Evolutionary conservation across 2,888 invertebrate genomes (phyloP).

Genomic region (Halictus ligatus): DNA sequence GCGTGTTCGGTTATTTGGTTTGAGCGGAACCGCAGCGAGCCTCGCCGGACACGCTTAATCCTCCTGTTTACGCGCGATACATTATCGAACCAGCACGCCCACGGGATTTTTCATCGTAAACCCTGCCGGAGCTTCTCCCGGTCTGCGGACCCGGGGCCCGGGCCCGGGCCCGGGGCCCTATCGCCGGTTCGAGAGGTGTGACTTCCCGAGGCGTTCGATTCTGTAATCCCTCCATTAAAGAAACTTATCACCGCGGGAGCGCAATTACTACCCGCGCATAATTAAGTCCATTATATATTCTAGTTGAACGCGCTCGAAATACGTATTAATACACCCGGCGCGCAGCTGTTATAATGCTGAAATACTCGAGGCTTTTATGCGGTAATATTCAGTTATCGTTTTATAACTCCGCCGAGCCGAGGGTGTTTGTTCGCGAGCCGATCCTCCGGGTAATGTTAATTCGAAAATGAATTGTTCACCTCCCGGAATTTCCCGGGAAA

Average conservation of each 20-base stretch:
- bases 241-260: slow-evolving; percentile 46
- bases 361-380: slow-evolving; percentile 50
- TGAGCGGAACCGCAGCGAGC: slow-evolving; percentile 54
- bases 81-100: slow-evolving; percentile 66
- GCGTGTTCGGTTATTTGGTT: slow-evolving; percentile 58
- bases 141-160: background rate
- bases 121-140: slow-evolving; percentile 11
- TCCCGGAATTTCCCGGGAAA: slow-evolving; percentile 7
- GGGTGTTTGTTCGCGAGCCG: background rate
- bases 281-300: slow-evolving; percentile 42
- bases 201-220: slow-evolving; percentile 59
- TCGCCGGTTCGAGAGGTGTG: slow-evolving; percentile 41
- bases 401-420: slow-evolving; percentile 21
- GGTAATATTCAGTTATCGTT: slow-evolving; percentile 43
- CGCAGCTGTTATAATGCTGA: slow-evolving; percentile 37
- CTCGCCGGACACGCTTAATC: slow-evolving; percentile 64
- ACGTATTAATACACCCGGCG: slow-evolving; percentile 31
- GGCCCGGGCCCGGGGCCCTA: background rate
- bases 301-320: slow-evolving; percentile 39
- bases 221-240: slow-evolving; percentile 55
- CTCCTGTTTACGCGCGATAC: slow-evolving; percentile 71
- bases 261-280: slow-evolving; percentile 37
- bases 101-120: slow-evolving; percentile 68
- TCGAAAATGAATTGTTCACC: background rate
- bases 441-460: slow-evolving; percentile 14